Conservation (phyloP, 2,888 invertebrate species). For the Drosophila yooni region DNA sequence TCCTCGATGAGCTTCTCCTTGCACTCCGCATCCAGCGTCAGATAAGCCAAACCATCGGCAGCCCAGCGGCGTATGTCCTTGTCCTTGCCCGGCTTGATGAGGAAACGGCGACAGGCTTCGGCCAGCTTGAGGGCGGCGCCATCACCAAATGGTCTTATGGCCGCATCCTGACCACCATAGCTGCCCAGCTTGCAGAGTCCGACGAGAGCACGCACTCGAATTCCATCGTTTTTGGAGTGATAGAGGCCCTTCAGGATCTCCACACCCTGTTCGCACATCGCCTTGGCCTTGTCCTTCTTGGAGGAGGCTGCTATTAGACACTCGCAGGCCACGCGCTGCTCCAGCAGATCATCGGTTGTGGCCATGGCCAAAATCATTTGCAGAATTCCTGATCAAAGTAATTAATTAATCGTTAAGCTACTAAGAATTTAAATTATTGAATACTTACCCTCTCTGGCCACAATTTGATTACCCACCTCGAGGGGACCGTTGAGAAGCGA, state of each 20-base stretch:
- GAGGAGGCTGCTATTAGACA: conserved; percentile 98
- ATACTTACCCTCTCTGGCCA: conserved; percentile 90
- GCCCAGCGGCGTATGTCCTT: conserved; percentile 97
- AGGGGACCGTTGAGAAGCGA: conserved; percentile 95
- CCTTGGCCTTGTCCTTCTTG: conserved; percentile 97
- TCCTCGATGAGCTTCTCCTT: conserved; percentile 98
- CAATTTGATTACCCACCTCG: conserved; percentile 95
- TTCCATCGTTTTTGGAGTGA: conserved; percentile 94
- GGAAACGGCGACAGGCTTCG: conserved; percentile 95
- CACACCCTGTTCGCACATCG: conserved; percentile 94
- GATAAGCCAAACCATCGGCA: conserved; percentile 97
- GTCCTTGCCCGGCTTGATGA: conserved; percentile 94
- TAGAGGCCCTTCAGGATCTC: conserved; percentile 97
- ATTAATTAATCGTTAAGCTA: neutral
- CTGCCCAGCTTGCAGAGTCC: conserved; percentile 98
- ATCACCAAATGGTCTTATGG: conserved; percentile 97
- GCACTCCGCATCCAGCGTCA: conserved; percentile 98
- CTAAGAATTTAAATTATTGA: fast-evolving
- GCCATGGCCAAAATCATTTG: conserved; percentile 99
- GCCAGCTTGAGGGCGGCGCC: conserved; percentile 96
- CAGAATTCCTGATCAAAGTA: conserved; percentile 87
- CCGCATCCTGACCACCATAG: conserved; percentile 97
- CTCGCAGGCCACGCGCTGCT: conserved; percentile 97
- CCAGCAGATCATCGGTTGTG: conserved; percentile 93
- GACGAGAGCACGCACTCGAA: conserved; percentile 94